phyloP scores from a whole-genome alignment of 2,888 invertebrate genomes.

The Aleiodes alternator region DNA sequence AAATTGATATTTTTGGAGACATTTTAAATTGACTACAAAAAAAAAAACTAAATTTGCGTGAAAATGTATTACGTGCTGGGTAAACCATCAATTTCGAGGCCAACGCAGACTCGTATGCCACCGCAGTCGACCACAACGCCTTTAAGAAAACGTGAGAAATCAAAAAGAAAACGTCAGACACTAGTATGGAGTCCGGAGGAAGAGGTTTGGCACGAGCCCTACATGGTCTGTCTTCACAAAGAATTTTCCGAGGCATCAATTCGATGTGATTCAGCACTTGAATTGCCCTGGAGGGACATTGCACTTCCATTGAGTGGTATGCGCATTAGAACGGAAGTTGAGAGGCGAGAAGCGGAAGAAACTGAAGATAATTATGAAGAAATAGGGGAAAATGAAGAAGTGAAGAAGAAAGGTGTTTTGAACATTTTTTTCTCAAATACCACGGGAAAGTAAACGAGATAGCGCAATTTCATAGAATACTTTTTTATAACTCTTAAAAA shows the following conservation, averaged over 20 bases:
- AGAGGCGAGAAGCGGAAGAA: conserved; percentile 30
- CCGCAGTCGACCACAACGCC: background rate
- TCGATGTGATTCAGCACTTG: conserved; percentile 65
- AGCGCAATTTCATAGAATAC: background rate
- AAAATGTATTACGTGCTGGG: conserved; percentile 46
- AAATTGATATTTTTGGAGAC: background rate
- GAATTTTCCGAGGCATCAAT: conserved; percentile 62
- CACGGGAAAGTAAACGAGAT: background rate
- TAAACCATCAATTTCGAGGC: conserved; percentile 31
- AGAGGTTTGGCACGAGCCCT: conserved; percentile 65
- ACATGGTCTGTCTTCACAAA: conserved; percentile 61
- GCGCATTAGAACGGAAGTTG: conserved; percentile 52
- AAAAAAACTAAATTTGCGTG: background rate
- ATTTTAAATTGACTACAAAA: background rate
- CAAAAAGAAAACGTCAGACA: conserved; percentile 58
- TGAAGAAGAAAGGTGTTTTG: conserved; percentile 16
- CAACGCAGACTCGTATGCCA: conserved; percentile 20
- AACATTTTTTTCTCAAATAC: background rate
- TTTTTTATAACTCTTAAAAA: background rate
- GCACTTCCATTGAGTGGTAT: conserved; percentile 59
- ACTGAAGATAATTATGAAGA: background rate
- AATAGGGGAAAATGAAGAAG: background rate
- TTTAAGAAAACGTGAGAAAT: conserved; percentile 18
- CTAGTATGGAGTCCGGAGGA: conserved; percentile 65
- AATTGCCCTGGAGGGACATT: conserved; percentile 68